phyloP scores from a whole-genome alignment of 1,140 invertebrate species.

The Aphaenogaster floridana region DNA sequence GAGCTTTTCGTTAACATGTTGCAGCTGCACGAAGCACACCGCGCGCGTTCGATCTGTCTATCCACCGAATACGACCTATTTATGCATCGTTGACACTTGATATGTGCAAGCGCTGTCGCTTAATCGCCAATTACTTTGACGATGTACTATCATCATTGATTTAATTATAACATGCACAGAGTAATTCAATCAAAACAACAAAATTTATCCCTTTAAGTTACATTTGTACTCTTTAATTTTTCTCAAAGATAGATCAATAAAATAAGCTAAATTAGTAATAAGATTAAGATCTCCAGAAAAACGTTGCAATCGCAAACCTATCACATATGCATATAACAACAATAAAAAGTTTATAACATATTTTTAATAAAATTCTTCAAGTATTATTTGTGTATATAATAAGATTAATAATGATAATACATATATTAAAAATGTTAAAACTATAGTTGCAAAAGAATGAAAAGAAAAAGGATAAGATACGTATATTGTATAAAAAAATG shows the following conservation, averaged over 20 bases:
- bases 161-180: neutral
- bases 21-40: slow-evolving; percentile 43
- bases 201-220: slow-evolving; percentile 14
- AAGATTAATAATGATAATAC: neutral
- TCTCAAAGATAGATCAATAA: neutral
- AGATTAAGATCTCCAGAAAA: neutral
- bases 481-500: neutral
- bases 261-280: neutral
- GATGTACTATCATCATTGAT: slow-evolving; percentile 21
- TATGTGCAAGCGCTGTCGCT: slow-evolving; percentile 50
- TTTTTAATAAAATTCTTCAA: neutral
- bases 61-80: slow-evolving; percentile 56
- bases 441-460: neutral
- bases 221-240: neutral
- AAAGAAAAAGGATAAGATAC: neutral
- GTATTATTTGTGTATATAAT: neutral
- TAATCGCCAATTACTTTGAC: slow-evolving; percentile 55
- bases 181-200: neutral
- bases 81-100: slow-evolving; percentile 57
- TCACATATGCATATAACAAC: neutral
- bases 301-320: neutral
- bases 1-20: slow-evolving; percentile 53
- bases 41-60: slow-evolving; percentile 48
- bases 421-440: neutral
- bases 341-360: neutral